A percentile compares a stretch with the other conserved stretches of the same genome.
Evolutionary conservation across 2,797 vertebrate species (phyloP).

Genomic region (Furcifer pardalis): DNA sequence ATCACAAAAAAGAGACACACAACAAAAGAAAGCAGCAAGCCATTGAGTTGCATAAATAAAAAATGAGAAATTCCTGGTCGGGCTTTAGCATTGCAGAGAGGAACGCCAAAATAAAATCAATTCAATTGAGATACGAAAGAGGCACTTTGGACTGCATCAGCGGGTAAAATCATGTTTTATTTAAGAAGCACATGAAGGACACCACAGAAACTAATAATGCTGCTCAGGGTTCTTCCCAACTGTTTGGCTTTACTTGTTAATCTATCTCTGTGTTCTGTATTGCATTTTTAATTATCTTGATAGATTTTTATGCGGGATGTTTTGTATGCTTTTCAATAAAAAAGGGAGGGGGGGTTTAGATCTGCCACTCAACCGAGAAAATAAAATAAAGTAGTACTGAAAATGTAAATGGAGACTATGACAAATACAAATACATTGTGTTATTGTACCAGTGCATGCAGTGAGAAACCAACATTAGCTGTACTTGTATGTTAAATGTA

Average conservation of each 20-base stretch:
- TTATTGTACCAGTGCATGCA: not conserved
- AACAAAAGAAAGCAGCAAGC: not conserved
- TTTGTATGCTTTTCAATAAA: not conserved
- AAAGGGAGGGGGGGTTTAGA: not conserved
- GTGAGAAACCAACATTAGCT: not conserved
- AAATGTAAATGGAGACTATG: not conserved
- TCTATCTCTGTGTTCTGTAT: not conserved
- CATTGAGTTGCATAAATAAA: constrained; percentile 12
- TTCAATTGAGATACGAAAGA: not conserved
- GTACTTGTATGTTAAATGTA: not conserved
- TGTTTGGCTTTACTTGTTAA: not conserved
- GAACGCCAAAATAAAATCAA: not conserved
- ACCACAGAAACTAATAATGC: not conserved
- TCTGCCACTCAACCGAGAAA: not conserved
- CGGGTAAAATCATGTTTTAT: not conserved
- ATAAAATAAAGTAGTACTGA: not conserved
- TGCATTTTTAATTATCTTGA: not conserved
- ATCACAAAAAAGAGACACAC: not conserved
- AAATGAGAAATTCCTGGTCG: constrained; percentile 3
- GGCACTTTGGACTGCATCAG: not conserved
- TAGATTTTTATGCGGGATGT: not conserved
- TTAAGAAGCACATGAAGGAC: not conserved
- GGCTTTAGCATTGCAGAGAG: not conserved
- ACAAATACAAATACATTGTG: not conserved
- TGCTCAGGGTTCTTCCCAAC: not conserved